phyloP scores from a whole-genome alignment of 2,888 invertebrate species.

The Steinernema carpocapsae region DNA sequence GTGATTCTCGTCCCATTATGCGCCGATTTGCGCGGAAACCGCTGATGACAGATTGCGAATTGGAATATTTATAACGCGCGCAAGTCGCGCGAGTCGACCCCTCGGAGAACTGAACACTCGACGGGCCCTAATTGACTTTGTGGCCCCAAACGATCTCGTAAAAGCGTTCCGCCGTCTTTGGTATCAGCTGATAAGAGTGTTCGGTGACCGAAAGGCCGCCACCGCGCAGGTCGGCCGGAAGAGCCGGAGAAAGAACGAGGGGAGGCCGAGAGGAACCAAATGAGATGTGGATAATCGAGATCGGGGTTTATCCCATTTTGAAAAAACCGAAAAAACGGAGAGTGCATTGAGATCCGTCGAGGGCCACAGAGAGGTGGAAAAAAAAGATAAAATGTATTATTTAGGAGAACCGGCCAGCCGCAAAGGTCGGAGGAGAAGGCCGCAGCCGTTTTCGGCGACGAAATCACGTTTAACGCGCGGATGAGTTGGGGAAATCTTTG shows the following conservation, averaged over 20 bases:
- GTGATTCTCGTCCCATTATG: neutral
- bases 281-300: slow-evolving; percentile 26
- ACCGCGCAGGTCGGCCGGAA: slow-evolving; percentile 23
- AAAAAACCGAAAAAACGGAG: slow-evolving; percentile 4
- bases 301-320: slow-evolving; percentile 12
- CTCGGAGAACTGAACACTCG: neutral
- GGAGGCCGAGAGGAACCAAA: slow-evolving; percentile 16
- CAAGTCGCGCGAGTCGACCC: neutral
- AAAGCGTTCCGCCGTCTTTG: slow-evolving; percentile 15
- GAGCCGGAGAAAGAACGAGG: neutral
- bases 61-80: neutral
- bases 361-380: neutral
- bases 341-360: slow-evolving; percentile 24
- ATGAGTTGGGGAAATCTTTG: neutral
- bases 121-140: neutral
- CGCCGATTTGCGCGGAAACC: slow-evolving; percentile 24
- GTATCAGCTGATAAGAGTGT: slow-evolving; percentile 29
- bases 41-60: slow-evolving; percentile 26
- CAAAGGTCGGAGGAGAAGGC: neutral
- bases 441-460: slow-evolving; percentile 23
- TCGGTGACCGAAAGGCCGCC: neutral
- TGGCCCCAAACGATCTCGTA: neutral
- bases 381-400: neutral
- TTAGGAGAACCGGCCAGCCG: neutral
- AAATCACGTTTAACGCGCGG: slow-evolving; percentile 13